phyloP scores from a whole-genome alignment of 2,113 vertebrate genomes.

The Montifringilla adamsi region DNA sequence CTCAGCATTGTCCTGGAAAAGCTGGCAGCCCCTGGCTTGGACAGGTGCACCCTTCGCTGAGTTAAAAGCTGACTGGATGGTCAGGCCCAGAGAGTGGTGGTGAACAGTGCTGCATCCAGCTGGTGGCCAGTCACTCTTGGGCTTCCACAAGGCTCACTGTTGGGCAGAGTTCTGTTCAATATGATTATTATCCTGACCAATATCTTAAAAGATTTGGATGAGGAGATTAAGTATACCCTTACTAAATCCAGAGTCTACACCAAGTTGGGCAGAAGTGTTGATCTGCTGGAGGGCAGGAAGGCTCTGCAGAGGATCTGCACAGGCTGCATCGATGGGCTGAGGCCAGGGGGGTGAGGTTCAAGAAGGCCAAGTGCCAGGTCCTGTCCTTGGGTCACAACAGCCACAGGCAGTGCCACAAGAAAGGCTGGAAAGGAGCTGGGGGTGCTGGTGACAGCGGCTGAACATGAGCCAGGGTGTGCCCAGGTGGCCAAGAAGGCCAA shows the following conservation, averaged over 20 bases:
- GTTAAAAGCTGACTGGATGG: neutral
- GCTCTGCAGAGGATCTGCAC: neutral
- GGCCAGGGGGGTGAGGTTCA: neutral
- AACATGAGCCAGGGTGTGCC: neutral
- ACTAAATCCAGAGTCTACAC: neutral
- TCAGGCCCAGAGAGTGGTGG: neutral
- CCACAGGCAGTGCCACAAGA: neutral
- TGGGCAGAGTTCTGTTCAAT: neutral
- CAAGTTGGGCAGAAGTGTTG: fast-evolving
- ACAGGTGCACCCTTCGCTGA: too few species aligned
- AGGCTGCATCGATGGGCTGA: neutral
- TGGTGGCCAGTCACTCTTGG: neutral
- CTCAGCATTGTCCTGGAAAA: neutral
- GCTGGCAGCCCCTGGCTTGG: neutral
- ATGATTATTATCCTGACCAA: neutral
- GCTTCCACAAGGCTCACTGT: neutral
- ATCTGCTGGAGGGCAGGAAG: neutral
- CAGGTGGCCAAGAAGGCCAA: neutral
- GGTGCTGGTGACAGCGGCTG: neutral
- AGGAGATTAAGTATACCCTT: neutral
- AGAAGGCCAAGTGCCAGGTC: neutral
- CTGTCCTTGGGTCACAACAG: neutral
- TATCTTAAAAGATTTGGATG: neutral
- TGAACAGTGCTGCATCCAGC: fast-evolving
- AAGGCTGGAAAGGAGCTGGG: too few species aligned